Evolutionary conservation across 1,140 invertebrate species (phyloP), one percentile per base, ranked within the genome.

Genomic region (Samia ricini): DNA sequence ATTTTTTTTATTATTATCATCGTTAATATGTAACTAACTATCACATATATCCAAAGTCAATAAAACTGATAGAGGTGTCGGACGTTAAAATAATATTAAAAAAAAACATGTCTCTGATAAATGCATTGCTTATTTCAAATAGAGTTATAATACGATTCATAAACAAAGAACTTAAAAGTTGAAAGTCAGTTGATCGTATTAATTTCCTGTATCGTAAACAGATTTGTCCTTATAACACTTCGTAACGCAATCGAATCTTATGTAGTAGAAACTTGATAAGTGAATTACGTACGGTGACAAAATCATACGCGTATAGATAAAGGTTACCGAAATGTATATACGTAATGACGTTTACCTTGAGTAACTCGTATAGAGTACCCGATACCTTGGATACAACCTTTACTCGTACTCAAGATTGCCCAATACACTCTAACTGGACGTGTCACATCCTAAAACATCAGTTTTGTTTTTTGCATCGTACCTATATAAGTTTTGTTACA

Each of bases 261-360:
- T 42, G 33, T 42, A 15, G 4, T 42, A 42, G 33, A 42, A 10
- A 42, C 33, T 42, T 42, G 33, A 42, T 42, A 42, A 42, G 33
- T 42, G 33, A 42, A 15, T 42, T 42, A 42, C 33, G 33, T 42
- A 15, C 33, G 33, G n/a, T 42, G 33, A 42, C 33, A 42, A 42
- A 42, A 42, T 12, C 7, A n/a, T n/a, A n/a, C n/a, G n/a, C n/a
- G 33, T 15, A 15, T 42, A 5, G 52, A 23, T n/a, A 55, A 55
- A 55, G 52, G 52, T 55, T 55, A 55, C 21, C 52, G 7, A 55
- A 55, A 55, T 24, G 10, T 24, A 55, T 24, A 42, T 42, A n/a
- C n/a, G 33, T 42, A 42, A 42, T 42, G 3, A 61, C 29, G 66
- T 63, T 68, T 63, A 51, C 63, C 67, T 64, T 64, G 62, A 36